Evolutionary conservation across 2,888 invertebrate genomes (phyloP), one percentile per base, ranked within the genome.

Genomic region (Vannuccia rotundouncinata): DNA sequence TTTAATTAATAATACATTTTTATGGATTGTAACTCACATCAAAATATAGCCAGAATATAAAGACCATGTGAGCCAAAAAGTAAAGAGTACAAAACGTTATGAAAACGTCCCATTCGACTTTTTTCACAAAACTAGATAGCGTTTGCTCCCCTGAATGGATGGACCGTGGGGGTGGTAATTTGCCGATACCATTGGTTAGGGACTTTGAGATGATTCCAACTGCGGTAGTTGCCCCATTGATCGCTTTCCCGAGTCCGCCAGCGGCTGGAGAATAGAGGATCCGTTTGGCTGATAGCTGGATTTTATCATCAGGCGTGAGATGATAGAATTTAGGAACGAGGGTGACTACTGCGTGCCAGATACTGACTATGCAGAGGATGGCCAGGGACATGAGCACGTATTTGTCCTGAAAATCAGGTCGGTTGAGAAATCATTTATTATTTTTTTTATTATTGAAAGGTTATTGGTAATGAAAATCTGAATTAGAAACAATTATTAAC

Each of bases 371-470:
- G 1, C 85, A 85, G 80, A 87, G 82, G 84, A 86, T 85, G 31
- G 86, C 83, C 86, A 87, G 86, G 59, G 87, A 85, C 29, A 85
- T 85, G 74, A 87, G 82, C 59, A 87, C 82, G 83, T 87, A 87
- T 83, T 87, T 87, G 82, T 87, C 87, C 86, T 86, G 83, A 17
- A 83, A 82, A 60, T n/a, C n/a, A n/a, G n/a, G n/a, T n/a, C n/a
- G n/a, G n/a, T n/a, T n/a, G n/a, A n/a, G n/a, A n/a, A n/a, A n/a
- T n/a, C n/a, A n/a, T n/a, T n/a, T n/a, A n/a, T n/a, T n/a, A n/a
- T n/a, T n/a, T n/a, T n/a, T n/a, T n/a, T n/a, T n/a, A n/a, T n/a
- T n/a, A n/a, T n/a, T n/a, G n/a, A n/a, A n/a, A n/a, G n/a, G n/a
- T n/a, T n/a, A n/a, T n/a, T n/a, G n/a, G n/a, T n/a, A n/a, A n/a